Conservation (phyloP, 1,140 invertebrate genomes). For the Contarinia nasturtii region DNA sequence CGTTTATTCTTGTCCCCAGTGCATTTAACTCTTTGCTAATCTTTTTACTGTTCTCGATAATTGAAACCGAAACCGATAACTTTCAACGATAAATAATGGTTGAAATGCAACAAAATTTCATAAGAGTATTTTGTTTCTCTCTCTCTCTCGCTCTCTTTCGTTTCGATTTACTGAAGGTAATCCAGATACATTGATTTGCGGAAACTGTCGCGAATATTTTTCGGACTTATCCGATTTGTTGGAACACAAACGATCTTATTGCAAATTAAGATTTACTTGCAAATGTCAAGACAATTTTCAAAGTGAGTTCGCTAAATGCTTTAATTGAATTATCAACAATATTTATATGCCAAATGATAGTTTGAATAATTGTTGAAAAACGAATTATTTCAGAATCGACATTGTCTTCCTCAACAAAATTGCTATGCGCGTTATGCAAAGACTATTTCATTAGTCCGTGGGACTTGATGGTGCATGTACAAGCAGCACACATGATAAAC, state of each 20-base stretch:
- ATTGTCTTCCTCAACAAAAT: conserved; percentile 28
- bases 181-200: conserved; percentile 74
- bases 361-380: no score
- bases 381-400: conserved; percentile 15
- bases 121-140: neutral
- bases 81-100: neutral
- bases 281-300: conserved; percentile 41
- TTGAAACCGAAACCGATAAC: neutral
- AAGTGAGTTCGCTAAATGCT: neutral
- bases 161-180: conserved; percentile 37
- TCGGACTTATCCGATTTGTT: conserved; percentile 60
- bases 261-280: conserved; percentile 68
- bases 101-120: neutral
- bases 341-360: no score
- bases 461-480: conserved; percentile 64
- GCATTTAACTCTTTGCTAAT: no score
- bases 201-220: conserved; percentile 71
- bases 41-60: no score
- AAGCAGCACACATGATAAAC: conserved; percentile 62
- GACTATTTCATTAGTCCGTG: conserved; percentile 54
- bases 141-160: neutral
- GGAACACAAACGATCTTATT: conserved; percentile 71
- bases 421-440: conserved; percentile 59
- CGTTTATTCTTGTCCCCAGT: no score
- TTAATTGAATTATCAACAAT: no score